Percentiles rank a stretch among this genome's conserved stretches.
phyloP scores from a whole-genome alignment of 2,797 vertebrate genomes.

The Neomorphus geoffroyi region DNA sequence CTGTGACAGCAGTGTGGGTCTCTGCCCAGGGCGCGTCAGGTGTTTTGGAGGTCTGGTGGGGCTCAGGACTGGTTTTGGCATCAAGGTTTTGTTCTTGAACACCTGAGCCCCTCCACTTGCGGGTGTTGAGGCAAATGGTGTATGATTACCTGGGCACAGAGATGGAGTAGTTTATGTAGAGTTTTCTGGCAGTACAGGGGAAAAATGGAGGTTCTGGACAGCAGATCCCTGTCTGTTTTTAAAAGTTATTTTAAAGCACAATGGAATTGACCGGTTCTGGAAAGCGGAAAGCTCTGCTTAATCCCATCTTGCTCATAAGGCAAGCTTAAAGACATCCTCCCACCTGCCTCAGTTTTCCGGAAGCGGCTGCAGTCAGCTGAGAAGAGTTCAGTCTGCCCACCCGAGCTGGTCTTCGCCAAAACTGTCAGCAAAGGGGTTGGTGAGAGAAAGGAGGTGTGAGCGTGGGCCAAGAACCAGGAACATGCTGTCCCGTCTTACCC shows the following conservation, averaged over 20 bases:
- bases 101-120: not conserved
- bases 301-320: constrained; percentile 9
- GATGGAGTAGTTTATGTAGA: not conserved
- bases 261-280: not conserved
- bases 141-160: not conserved
- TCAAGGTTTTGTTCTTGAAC: not conserved
- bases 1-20: rapidly evolving
- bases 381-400: constrained; percentile 25
- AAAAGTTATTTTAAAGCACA: not conserved
- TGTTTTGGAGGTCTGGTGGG: not conserved
- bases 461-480: not conserved
- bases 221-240: not conserved
- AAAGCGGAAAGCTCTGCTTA: constrained; percentile 3
- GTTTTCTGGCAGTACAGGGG: not conserved
- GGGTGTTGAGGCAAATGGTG: not conserved
- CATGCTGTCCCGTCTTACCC: not conserved
- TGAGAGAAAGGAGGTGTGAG: constrained; percentile 28
- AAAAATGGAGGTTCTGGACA: not conserved
- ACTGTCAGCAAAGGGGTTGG: constrained; percentile 10
- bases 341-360: constrained; percentile 23
- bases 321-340: constrained; percentile 19
- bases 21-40: not conserved
- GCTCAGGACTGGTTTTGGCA: not conserved
- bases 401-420: constrained; percentile 2
- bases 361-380: not conserved